Evolutionary conservation across 2,113 vertebrate species (phyloP), one percentile per base, ranked within the genome.

Genomic region (Formicarius rufipectus): DNA sequence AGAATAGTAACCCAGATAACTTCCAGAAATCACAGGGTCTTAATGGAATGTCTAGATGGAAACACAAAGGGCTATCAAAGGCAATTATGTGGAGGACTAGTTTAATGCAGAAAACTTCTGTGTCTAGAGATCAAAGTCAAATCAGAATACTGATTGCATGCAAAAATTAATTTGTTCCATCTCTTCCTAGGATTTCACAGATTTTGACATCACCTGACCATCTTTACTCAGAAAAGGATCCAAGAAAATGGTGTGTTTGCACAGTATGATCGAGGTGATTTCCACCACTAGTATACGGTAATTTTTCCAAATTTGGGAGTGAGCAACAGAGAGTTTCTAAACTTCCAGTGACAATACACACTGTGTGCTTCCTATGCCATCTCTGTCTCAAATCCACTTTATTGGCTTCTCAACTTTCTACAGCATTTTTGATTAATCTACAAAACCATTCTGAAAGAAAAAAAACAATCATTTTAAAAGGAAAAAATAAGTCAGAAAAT

Each of bases 31-130:
- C 49, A 56, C 14, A 63, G 37, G 12, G 59, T 87, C 77, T 78
- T 92, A 90, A 81, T 56, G 56, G 76, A 92, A 49, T 39, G 37
- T 89, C 82, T 87, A 86, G 75, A 84, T 72, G 0, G 6, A 94
- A 94, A 84, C 60, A 93, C 92, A 94, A 95, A 94, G 84, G 77
- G 62, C 90, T 95, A 96, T 81, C 90, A 90, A 67, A 94, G 64
- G 76, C 88, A 93, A 53, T 94, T 94, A 92, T 20, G 9, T 84
- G 44, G 17, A 84, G 79, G 90, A 91, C n/a, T 45, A 90, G 66
- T 39, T 92, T 84, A 93, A 86, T 55, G 69, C 90, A 88, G 80
- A 90, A 95, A 95, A 90, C 69, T 90, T 64, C 56, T 53, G 68
- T 27, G 33, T 64, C 73, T 90, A 63, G 69, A 96, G 95, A 95